A percentile compares a stretch with the other conserved stretches of the same genome.
Evolutionary conservation across 2,797 vertebrate species (phyloP).

Genomic region (Peromyscus attwateri): DNA sequence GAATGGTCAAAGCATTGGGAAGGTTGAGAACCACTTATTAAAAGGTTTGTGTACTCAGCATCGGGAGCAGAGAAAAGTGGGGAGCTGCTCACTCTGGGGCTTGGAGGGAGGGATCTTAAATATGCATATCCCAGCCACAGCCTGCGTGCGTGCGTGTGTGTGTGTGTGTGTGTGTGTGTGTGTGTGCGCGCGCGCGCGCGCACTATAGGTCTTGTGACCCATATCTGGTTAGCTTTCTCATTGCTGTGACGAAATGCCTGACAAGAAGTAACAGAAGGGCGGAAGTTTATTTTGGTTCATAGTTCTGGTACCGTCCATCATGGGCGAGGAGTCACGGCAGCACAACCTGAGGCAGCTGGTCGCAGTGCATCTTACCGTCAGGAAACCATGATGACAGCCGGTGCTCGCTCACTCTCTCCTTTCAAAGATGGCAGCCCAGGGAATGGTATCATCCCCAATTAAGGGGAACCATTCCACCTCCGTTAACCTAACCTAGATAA

Average conservation of each 20-base stretch:
- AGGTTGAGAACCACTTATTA: background rate
- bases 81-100: background rate
- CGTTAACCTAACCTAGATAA: background rate
- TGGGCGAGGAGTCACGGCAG: no score
- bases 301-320: background rate
- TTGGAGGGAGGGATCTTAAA: background rate
- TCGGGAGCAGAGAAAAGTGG: background rate
- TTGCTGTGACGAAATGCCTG: fast-evolving
- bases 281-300: background rate
- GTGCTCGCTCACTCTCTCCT: no score
- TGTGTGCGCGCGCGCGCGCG: fast-evolving
- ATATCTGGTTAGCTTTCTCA: background rate
- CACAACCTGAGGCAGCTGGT: background rate
- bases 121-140: no score
- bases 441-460: background rate
- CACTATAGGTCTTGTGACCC: background rate
- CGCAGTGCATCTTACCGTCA: no score
- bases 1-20: no score
- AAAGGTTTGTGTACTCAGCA: background rate
- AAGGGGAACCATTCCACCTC: background rate
- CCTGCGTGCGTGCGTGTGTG: fast-evolving
- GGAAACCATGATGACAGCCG: background rate
- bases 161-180: no score
- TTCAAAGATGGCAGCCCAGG: background rate
- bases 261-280: background rate